Percentiles rank a stretch among this genome's conserved stretches.
These are phyloP conservation scores for Tortrix viridana DNA, from an alignment of 2,888 invertebrate species.

Conservation along the genomic window DNA sequence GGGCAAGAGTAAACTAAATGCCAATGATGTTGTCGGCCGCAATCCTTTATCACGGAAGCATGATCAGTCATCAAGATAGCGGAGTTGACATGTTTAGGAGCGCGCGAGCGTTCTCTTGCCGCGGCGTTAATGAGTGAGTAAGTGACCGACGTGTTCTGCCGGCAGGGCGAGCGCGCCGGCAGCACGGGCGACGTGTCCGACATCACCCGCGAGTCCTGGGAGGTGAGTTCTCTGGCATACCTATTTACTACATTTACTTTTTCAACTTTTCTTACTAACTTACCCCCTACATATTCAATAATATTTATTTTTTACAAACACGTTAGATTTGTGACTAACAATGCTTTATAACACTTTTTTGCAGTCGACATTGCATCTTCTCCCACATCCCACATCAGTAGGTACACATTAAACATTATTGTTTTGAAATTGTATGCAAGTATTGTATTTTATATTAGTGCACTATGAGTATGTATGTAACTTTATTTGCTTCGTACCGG, in stretches of 20 bases:
- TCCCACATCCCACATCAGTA: constrained; percentile 72
- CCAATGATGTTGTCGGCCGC: too few relatives aligned
- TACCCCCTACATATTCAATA: constrained; percentile 35
- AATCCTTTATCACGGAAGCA: constrained; percentile 37
- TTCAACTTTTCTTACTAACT: constrained; percentile 21
- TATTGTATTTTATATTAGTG: constrained; percentile 45
- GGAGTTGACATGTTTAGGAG: constrained; percentile 48
- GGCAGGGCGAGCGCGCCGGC: constrained; percentile 83
- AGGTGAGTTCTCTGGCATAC: constrained; percentile 86
- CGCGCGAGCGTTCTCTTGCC: constrained; percentile 28
- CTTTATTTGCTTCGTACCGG: constrained; percentile 28
- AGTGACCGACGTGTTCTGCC: constrained; percentile 42
- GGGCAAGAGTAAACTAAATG: too few relatives aligned
- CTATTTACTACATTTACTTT: constrained; percentile 21
- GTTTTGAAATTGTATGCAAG: constrained; percentile 48
- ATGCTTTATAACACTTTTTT: constrained; percentile 61
- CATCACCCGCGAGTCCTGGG: constrained; percentile 95
- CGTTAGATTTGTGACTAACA: constrained; percentile 56
- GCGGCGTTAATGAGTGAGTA: constrained; percentile 33
- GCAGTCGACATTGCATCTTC: constrained; percentile 60
- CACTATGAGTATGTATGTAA: constrained; percentile 44
- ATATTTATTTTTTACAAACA: constrained; percentile 45
- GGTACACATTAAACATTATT: constrained; percentile 75
- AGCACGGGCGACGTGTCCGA: constrained; percentile 91
- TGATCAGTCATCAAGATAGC: constrained; percentile 66